Evolutionary conservation across 2,888 invertebrate species (phyloP).

Genomic region (Reticulitermes lucifugus): DNA sequence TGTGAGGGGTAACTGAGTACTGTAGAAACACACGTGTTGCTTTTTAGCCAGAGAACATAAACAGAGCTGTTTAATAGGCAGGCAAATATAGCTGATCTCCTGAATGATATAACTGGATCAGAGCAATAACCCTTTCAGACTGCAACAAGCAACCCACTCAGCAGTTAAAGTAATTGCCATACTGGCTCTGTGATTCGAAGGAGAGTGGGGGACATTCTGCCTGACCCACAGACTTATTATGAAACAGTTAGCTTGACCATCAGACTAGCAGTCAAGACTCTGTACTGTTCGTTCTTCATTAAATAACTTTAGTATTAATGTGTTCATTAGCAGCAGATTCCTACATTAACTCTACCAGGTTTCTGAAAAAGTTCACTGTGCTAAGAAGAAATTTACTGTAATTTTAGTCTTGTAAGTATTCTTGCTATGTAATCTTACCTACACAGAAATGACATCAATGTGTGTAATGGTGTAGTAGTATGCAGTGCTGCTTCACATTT

Average conservation of each 20-base stretch:
- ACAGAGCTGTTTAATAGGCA: neutral
- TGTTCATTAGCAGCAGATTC: no score
- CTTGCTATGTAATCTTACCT: no score
- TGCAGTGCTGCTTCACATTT: no score
- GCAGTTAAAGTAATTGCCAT: slow-evolving; percentile 23
- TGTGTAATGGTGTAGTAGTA: no score
- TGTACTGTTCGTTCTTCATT: neutral
- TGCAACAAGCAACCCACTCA: neutral
- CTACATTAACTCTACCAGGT: neutral
- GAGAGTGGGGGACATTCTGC: neutral
- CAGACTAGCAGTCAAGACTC: neutral
- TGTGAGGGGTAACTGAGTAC: no score
- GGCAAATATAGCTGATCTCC: neutral
- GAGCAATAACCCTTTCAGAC: neutral
- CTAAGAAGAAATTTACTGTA: neutral
- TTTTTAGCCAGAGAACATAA: neutral
- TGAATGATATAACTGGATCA: slow-evolving; percentile 13
- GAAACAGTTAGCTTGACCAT: neutral
- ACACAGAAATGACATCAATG: no score
- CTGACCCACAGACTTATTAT: neutral
- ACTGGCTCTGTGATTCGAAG: neutral
- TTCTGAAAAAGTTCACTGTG: neutral
- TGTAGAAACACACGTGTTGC: no score
- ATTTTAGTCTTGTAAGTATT: neutral
- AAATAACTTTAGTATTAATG: neutral